These are phyloP conservation scores for Eptatretus atami DNA, from an alignment of 2,797 vertebrate genomes.

Conservation along the genomic window DNA sequence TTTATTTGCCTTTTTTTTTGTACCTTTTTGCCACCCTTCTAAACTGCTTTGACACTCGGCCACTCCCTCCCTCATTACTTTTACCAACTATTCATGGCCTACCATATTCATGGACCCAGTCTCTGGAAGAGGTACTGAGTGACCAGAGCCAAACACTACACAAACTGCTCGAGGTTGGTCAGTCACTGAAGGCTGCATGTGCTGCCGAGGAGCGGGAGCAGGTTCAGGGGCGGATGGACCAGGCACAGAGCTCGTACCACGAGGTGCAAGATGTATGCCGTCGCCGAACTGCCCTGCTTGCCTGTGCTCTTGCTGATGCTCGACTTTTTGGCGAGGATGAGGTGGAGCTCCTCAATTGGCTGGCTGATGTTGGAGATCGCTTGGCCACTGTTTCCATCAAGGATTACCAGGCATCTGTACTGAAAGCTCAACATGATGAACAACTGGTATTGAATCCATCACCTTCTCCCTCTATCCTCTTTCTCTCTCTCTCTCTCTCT, in stretches of 20 bases:
- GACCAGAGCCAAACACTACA: conserved; percentile 21
- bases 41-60: conserved; percentile 1
- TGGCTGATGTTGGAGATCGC: conserved; percentile 77
- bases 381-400: conserved; percentile 46
- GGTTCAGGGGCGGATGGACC: conserved; percentile 37
- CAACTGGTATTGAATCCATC: conserved; percentile 34
- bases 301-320: conserved; percentile 64
- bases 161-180: conserved; percentile 32
- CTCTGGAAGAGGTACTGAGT: conserved; percentile 43
- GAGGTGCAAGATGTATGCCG: conserved; percentile 36
- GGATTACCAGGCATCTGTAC: conserved; percentile 45
- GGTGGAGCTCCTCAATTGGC: conserved; percentile 97
- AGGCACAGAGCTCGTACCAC: conserved; percentile 28
- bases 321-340: conserved; percentile 90
- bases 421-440: conserved; percentile 53
- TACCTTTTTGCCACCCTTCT: conserved; percentile 7
- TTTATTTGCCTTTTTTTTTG: conserved; percentile 2
- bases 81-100: not conserved
- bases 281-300: conserved; percentile 41
- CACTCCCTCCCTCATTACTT: not conserved
- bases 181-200: conserved; percentile 41
- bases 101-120: conserved; percentile 19
- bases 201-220: conserved; percentile 28
- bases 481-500: conserved; percentile 9
- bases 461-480: conserved; percentile 10